phyloP scores from a whole-genome alignment of 2,113 vertebrate genomes.

The Campylomormyrus tamandua region DNA sequence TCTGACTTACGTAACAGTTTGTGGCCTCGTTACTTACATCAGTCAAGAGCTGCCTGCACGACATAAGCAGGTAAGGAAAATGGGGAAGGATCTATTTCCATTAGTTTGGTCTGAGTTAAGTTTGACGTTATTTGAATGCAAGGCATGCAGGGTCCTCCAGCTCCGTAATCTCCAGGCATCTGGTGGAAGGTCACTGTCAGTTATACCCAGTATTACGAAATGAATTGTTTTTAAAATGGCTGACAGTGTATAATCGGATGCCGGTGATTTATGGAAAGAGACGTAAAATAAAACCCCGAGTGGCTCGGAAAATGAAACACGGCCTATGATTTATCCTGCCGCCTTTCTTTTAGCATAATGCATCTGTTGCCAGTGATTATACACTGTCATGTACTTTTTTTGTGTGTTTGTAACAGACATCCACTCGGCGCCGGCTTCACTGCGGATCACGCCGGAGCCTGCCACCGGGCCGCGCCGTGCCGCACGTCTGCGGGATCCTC shows the following conservation, averaged over 20 bases:
- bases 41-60: background rate
- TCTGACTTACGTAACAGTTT: background rate
- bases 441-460: background rate
- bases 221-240: slow-evolving; percentile 6
- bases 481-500: background rate
- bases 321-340: background rate
- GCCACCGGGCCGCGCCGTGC: background rate
- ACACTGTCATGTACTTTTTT: background rate
- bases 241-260: background rate
- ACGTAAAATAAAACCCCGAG: background rate
- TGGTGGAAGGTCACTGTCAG: background rate
- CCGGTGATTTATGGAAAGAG: background rate
- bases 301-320: background rate
- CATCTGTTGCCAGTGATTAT: background rate
- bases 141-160: background rate
- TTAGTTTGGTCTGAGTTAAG: background rate
- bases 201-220: background rate
- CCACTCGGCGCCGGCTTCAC: background rate
- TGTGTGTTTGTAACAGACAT: background rate
- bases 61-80: background rate
- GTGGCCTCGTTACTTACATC: background rate
- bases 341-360: background rate
- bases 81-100: background rate
- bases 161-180: background rate
- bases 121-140: background rate